A percentile compares a stretch with the other conserved stretches of the same genome.
Evolutionary conservation across 1,140 invertebrate genomes (phyloP).

Genomic region (Steinernema feltiae): DNA sequence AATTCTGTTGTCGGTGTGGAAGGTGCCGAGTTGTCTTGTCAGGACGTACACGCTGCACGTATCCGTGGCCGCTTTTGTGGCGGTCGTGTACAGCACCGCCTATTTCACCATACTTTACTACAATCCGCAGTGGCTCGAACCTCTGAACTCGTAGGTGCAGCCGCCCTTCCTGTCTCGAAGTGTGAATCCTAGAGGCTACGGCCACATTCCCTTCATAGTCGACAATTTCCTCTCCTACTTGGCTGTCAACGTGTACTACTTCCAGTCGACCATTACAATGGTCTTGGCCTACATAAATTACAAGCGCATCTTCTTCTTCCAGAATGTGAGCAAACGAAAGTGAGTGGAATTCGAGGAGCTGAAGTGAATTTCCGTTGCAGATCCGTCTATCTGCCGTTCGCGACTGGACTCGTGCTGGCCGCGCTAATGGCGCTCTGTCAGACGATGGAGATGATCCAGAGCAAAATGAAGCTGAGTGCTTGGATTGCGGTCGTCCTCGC

Average conservation of each 20-base stretch:
- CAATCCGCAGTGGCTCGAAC: not conserved
- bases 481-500: not conserved
- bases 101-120: not conserved
- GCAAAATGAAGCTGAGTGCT: not conserved
- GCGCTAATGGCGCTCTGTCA: not conserved
- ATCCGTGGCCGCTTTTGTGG: not conserved
- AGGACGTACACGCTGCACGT: not conserved
- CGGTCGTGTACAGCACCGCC: not conserved
- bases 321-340: not conserved
- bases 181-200: not conserved
- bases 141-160: not conserved
- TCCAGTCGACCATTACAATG: not conserved
- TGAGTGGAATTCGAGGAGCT: not conserved
- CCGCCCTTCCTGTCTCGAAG: not conserved
- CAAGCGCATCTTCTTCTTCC: not conserved
- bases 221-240: not conserved
- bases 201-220: not conserved
- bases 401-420: not conserved
- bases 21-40: not conserved
- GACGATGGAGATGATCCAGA: not conserved
- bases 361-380: not conserved
- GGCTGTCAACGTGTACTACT: not conserved
- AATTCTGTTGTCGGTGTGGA: not conserved
- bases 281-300: not conserved
- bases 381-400: not conserved